Evolutionary conservation across 1,140 invertebrate genomes (phyloP), one percentile per base, ranked within the genome.

Genomic region (Hycleus phaleratus): DNA sequence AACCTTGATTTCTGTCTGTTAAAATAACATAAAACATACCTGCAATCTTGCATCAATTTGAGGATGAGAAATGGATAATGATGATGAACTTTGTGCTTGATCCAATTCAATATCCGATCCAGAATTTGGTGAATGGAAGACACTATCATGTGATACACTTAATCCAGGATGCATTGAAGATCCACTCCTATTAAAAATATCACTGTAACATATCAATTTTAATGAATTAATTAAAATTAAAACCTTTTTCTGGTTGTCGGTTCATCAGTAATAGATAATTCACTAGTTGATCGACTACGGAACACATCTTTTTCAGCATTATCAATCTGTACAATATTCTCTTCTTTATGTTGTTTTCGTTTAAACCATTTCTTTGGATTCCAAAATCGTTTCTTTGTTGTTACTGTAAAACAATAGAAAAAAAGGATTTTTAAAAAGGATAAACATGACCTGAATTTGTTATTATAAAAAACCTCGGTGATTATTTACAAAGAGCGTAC

Each of bases 101-200:
- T 73, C 72, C 58, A 75, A 58, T 44, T 74, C 73, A 38, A 72
- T 58, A 52, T 71, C 70, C 26, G 72, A 74, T 12, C 71, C 73
- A 6, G 73, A 74, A 57, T 70, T 67, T 18, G 78, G 77, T 8
- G 80, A 81, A 46, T 79, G 74, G 75, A 88, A 88, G 63, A 88
- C 85, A 53, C 85, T 87, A 75, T 88, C 86, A 71, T 88, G 85
- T 3, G 86, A 88, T 59, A 88, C 83, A 48, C 85, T 87, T 53
- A 88, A 75, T 69, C 75, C 72, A 71, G 79, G 45, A 71, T 78
- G 64, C 77, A 61, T 64, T 12, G 65, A 65, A 6, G 66, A 62
- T 9, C 65, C 67, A 61, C 65, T 71, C 58, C 71, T 68, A 49
- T 26, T 56, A 60, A 43, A 58, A 55, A 47, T 5, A 42, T 42